phyloP scores from a whole-genome alignment of 2,797 vertebrate genomes.

The Spea hammondii region DNA sequence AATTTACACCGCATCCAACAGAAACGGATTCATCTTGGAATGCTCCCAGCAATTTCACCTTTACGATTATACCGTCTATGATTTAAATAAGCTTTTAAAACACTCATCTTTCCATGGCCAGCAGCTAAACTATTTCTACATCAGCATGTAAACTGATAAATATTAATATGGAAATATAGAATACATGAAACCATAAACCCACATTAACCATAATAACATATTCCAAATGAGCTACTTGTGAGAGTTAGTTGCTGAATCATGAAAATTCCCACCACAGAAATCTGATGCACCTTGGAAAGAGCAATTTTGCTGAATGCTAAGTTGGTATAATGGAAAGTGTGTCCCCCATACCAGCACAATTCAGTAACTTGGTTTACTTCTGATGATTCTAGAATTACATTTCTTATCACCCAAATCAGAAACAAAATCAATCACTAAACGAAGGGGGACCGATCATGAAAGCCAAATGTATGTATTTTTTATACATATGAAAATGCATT shows the following conservation, averaged over 20 bases:
- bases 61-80: too few relatives aligned
- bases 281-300: slow-evolving; percentile 2
- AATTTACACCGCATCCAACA: too few relatives aligned
- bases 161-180: slow-evolving; percentile 10
- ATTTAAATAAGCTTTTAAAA: slow-evolving; percentile 15
- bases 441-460: too few relatives aligned
- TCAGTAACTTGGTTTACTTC: too few relatives aligned
- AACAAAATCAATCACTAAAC: too few relatives aligned
- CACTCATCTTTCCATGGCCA: slow-evolving; percentile 5
- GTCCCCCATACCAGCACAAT: background rate
- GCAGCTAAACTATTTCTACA: slow-evolving; percentile 20
- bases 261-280: slow-evolving; percentile 1
- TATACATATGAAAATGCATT: too few relatives aligned
- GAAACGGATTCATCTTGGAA: too few relatives aligned
- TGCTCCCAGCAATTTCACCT: too few relatives aligned
- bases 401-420: too few relatives aligned
- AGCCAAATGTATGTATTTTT: too few relatives aligned
- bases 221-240: slow-evolving; percentile 1
- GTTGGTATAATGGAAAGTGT: background rate
- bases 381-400: too few relatives aligned
- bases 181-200: background rate
- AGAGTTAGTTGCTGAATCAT: slow-evolving; percentile 13
- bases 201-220: slow-evolving; percentile 12
- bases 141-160: slow-evolving; percentile 13
- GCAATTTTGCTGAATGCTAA: background rate